These are phyloP conservation scores for Erpobdella octoculata DNA, from an alignment of 2,888 invertebrate species.

Conservation along the genomic window DNA sequence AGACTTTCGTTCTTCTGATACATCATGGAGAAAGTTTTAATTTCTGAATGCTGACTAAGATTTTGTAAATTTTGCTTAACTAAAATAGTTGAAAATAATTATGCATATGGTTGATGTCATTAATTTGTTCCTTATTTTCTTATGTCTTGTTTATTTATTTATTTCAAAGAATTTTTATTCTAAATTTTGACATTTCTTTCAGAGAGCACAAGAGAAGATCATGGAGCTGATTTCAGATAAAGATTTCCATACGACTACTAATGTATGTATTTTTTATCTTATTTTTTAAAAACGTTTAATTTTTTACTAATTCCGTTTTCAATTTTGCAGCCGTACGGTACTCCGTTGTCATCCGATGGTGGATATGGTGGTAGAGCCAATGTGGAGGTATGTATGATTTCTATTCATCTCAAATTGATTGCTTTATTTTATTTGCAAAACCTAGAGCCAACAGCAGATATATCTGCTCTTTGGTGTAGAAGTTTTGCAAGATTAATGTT, in stretches of 20 bases:
- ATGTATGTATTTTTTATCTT: neutral
- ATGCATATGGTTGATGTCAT: too few relatives aligned
- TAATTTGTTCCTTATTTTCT: too few relatives aligned
- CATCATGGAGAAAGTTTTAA: neutral
- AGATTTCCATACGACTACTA: neutral
- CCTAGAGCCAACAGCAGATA: conserved; percentile 27
- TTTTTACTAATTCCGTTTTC: neutral
- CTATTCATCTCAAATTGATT: too few relatives aligned
- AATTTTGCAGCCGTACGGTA: conserved; percentile 21
- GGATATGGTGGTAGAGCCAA: too few relatives aligned
- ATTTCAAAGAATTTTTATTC: neutral
- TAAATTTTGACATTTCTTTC: conserved; percentile 16
- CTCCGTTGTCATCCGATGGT: conserved; percentile 11
- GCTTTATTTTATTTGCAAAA: conserved; percentile 2
- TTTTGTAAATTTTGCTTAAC: neutral
- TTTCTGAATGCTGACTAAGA: neutral
- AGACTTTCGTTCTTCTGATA: conserved; percentile 33
- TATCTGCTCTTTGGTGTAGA: conserved; percentile 30
- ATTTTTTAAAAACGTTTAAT: neutral
- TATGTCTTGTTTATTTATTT: too few relatives aligned
- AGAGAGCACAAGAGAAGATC: conserved; percentile 75
- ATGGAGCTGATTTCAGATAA: conserved; percentile 82
- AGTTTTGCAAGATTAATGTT: conserved; percentile 20
- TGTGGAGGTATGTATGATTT: too few relatives aligned
- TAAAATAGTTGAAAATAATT: too few relatives aligned